phyloP scores from a whole-genome alignment of 2,113 vertebrate genomes.

The Pachypanchax playfairii region DNA sequence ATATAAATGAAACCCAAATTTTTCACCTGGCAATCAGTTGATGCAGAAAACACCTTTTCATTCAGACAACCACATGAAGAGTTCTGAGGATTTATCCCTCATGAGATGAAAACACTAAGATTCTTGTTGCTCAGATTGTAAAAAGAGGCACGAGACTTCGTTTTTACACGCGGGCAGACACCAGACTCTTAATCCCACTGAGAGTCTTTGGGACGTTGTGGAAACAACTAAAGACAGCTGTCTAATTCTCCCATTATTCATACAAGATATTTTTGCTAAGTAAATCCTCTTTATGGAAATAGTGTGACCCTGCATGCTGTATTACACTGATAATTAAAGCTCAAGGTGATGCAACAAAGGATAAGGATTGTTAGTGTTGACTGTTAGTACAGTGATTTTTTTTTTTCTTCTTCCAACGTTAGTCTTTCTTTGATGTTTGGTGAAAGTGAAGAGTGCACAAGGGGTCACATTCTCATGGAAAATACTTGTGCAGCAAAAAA shows the following conservation, averaged over 20 bases:
- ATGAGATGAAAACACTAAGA: no score
- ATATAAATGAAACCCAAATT: no score
- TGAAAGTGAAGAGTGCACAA: slow-evolving; percentile 31
- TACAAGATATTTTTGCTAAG: no score
- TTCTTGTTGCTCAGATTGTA: no score
- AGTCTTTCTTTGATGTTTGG: slow-evolving; percentile 33
- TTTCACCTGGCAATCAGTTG: no score
- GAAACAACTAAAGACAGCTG: background rate
- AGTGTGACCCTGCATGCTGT: background rate
- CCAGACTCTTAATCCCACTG: background rate
- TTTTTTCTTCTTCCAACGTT: slow-evolving; percentile 20
- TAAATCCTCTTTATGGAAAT: background rate
- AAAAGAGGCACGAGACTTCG: no score
- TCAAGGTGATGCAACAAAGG: background rate
- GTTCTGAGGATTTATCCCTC: no score
- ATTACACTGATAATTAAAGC: background rate
- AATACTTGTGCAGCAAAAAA: slow-evolving; percentile 34
- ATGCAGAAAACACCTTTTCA: no score
- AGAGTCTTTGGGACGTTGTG: background rate
- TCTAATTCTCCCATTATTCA: no score
- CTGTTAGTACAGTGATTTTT: background rate
- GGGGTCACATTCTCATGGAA: slow-evolving; percentile 45
- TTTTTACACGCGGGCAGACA: background rate
- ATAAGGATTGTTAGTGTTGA: background rate
- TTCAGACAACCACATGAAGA: no score